These are phyloP conservation scores for Tenodera sinensis DNA, from an alignment of 2,888 invertebrate species.

Conservation along the genomic window DNA sequence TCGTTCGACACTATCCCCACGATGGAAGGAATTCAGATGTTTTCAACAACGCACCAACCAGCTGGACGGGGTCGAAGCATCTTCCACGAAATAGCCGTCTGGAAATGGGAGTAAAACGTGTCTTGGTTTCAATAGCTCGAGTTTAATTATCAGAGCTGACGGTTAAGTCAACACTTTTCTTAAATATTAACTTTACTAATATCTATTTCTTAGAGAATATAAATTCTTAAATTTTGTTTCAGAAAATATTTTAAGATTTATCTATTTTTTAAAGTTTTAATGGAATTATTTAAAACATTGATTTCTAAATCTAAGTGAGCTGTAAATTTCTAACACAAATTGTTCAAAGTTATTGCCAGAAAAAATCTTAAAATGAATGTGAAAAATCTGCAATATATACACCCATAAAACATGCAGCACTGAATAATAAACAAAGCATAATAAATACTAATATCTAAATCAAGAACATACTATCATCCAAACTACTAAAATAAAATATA, in stretches of 20 bases:
- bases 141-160: background rate
- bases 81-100: constrained; percentile 7
- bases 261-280: background rate
- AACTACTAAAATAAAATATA: too few relatives aligned
- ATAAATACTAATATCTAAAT: too few relatives aligned
- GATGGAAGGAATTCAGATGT: background rate
- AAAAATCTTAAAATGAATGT: too few relatives aligned
- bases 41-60: constrained; percentile 6
- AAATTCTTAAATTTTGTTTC: background rate
- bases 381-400: too few relatives aligned
- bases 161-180: background rate
- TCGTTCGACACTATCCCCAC: background rate
- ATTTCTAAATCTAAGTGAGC: background rate
- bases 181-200: background rate
- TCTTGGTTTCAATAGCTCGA: constrained; percentile 2
- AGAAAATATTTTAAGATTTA: background rate
- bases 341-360: too few relatives aligned
- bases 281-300: background rate
- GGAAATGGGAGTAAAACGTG: constrained; percentile 13
- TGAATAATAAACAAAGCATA: too few relatives aligned
- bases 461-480: too few relatives aligned
- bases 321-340: too few relatives aligned
- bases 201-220: background rate
- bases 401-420: too few relatives aligned
- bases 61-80: background rate